phyloP scores from a whole-genome alignment of 2,113 vertebrate genomes.

The Empidonax traillii region DNA sequence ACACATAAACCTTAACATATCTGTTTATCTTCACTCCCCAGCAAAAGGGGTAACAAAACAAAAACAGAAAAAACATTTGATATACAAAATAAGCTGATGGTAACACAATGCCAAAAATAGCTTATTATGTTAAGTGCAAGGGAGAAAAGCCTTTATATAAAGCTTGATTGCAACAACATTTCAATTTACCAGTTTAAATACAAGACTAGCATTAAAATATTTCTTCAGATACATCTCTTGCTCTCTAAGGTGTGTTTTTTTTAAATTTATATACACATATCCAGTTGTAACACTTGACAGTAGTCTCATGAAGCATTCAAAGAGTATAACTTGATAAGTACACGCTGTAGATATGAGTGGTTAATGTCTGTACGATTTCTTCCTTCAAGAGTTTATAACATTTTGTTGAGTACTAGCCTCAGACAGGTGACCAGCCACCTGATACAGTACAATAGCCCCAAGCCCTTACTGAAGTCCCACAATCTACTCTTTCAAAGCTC shows the following conservation, averaged over 20 bases:
- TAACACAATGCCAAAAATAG: constrained; percentile 86
- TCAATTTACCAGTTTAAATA: constrained; percentile 87
- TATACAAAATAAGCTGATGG: constrained; percentile 82
- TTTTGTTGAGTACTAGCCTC: constrained; percentile 64
- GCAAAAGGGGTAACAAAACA: constrained; percentile 68
- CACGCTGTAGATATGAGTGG: constrained; percentile 68
- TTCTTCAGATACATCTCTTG: constrained; percentile 78
- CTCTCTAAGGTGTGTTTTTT: constrained; percentile 61
- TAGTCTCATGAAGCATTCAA: constrained; percentile 72
- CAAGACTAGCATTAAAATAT: constrained; percentile 87
- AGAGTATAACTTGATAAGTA: constrained; percentile 73
- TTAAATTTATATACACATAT: constrained; percentile 81
- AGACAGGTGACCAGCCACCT: constrained; percentile 75
- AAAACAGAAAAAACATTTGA: constrained; percentile 30
- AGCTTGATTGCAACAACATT: constrained; percentile 82
- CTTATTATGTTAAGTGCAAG: constrained; percentile 89
- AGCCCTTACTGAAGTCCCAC: constrained; percentile 36
- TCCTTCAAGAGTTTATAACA: constrained; percentile 60
- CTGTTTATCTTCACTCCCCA: constrained; percentile 71
- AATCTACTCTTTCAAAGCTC: constrained; percentile 50
- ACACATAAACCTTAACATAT: constrained; percentile 8
- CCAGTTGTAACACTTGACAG: constrained; percentile 82
- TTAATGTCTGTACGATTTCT: constrained; percentile 44
- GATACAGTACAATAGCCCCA: constrained; percentile 43
- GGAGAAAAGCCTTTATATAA: constrained; percentile 85